Conservation (phyloP, 2,113 vertebrate species). For the Coreoperca whiteheadi region DNA sequence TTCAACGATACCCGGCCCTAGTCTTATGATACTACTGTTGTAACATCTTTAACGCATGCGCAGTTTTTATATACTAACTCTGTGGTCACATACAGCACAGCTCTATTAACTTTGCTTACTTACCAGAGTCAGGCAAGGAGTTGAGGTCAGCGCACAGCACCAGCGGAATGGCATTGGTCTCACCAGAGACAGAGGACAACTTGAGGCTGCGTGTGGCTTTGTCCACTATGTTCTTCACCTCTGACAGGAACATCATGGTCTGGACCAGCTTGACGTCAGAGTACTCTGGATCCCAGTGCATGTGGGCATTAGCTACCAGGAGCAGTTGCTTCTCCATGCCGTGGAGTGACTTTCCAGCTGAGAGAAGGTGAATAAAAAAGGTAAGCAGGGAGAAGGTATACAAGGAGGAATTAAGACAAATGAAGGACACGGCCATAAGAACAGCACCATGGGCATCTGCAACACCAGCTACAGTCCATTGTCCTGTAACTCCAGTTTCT, state of each 20-base stretch:
- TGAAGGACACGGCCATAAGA: background rate
- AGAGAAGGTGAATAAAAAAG: background rate
- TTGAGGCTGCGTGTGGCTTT: slow-evolving; percentile 95
- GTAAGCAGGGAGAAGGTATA: background rate
- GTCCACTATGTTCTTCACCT: slow-evolving; percentile 98
- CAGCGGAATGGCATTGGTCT: slow-evolving; percentile 94
- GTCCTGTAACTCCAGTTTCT: background rate
- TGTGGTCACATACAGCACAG: background rate
- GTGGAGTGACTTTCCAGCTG: slow-evolving; percentile 92
- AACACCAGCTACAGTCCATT: background rate
- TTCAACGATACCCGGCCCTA: too few species aligned
- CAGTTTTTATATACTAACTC: background rate
- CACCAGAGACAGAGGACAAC: slow-evolving; percentile 89
- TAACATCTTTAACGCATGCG: background rate
- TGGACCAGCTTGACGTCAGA: slow-evolving; percentile 98
- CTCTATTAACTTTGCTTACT: slow-evolving; percentile 20
- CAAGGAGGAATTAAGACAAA: background rate
- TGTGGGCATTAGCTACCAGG: slow-evolving; percentile 97
- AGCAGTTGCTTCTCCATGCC: slow-evolving; percentile 96
- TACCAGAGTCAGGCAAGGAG: slow-evolving; percentile 97
- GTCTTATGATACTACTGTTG: background rate
- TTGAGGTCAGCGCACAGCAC: slow-evolving; percentile 98
- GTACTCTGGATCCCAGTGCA: slow-evolving; percentile 99
- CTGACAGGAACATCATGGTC: slow-evolving; percentile 99
- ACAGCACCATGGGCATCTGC: background rate